Evolutionary conservation across 2,113 vertebrate genomes (phyloP).

Genomic region (Myrmecobius fasciatus): DNA sequence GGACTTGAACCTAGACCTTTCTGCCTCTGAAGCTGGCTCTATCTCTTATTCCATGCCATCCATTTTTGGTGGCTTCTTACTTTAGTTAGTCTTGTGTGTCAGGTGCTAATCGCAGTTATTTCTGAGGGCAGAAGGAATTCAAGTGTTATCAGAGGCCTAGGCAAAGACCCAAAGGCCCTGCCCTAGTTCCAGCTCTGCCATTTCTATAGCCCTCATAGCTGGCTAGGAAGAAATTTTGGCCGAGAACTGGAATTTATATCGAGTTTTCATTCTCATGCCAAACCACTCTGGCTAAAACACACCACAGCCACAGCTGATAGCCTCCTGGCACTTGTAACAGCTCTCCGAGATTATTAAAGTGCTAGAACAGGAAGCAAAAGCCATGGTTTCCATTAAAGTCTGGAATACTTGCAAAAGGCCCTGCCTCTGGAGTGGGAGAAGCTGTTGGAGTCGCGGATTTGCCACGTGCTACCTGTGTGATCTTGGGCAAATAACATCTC

Average conservation of each 20-base stretch:
- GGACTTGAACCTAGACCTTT: background rate
- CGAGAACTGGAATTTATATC: constrained; percentile 22
- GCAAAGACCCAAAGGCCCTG: background rate
- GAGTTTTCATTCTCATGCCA: constrained; percentile 40
- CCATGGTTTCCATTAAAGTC: background rate
- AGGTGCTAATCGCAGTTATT: background rate
- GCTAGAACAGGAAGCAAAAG: background rate
- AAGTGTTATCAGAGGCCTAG: background rate
- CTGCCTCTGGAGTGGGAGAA: background rate
- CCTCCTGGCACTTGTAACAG: background rate
- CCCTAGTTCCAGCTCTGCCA: background rate
- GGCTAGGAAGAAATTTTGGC: background rate
- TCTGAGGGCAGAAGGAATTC: background rate
- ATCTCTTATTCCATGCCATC: background rate
- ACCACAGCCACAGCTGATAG: constrained; percentile 25
- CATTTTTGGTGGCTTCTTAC: background rate
- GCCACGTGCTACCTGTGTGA: background rate
- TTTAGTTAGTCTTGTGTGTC: background rate
- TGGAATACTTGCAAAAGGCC: background rate
- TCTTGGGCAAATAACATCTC: background rate
- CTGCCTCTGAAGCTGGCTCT: constrained; percentile 14
- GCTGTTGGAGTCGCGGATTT: background rate
- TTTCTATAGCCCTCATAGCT: background rate
- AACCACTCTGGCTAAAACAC: constrained; percentile 1
- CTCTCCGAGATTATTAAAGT: background rate